A percentile compares a stretch with the other conserved stretches of the same genome.
Evolutionary conservation across 2,888 invertebrate species (phyloP).

Genomic region (Drosophila birchii): DNA sequence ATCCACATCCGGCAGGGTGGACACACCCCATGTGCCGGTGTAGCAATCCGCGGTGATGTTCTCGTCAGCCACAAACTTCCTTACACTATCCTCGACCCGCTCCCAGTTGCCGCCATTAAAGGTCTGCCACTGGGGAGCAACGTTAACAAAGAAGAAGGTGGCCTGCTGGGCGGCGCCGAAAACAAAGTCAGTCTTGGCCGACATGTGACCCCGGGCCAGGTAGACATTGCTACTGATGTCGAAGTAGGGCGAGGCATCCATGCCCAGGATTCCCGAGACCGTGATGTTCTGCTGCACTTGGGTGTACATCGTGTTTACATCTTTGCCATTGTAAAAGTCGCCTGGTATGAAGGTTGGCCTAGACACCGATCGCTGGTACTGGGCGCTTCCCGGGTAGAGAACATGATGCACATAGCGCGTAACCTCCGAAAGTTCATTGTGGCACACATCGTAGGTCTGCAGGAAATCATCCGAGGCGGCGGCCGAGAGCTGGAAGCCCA

Average conservation of each 20-base stretch:
- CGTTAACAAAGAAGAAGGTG: slow-evolving; percentile 86
- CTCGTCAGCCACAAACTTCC: slow-evolving; percentile 84
- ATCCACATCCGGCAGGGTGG: slow-evolving; percentile 85
- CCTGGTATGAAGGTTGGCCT: slow-evolving; percentile 82
- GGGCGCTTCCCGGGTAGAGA: slow-evolving; percentile 84
- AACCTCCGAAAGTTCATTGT: slow-evolving; percentile 80
- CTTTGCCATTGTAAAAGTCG: slow-evolving; percentile 81
- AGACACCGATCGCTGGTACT: slow-evolving; percentile 83
- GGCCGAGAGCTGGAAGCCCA: slow-evolving; percentile 81
- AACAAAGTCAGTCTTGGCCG: slow-evolving; percentile 86
- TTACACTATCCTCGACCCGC: slow-evolving; percentile 85
- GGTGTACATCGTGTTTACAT: slow-evolving; percentile 82
- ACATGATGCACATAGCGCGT: slow-evolving; percentile 84
- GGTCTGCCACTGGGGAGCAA: slow-evolving; percentile 86
- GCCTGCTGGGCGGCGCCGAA: slow-evolving; percentile 85
- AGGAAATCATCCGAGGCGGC: slow-evolving; percentile 72
- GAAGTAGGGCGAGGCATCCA: slow-evolving; percentile 76
- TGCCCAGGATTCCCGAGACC: slow-evolving; percentile 81
- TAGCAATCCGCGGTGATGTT: slow-evolving; percentile 85
- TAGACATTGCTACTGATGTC: slow-evolving; percentile 66
- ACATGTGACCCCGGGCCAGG: slow-evolving; percentile 86
- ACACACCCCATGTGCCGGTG: slow-evolving; percentile 86
- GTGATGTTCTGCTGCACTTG: slow-evolving; percentile 82
- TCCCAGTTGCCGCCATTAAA: slow-evolving; percentile 88
- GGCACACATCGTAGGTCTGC: slow-evolving; percentile 83